Conservation (phyloP, 23 tunicate genomes). For the Trididemnum clinides region DNA sequence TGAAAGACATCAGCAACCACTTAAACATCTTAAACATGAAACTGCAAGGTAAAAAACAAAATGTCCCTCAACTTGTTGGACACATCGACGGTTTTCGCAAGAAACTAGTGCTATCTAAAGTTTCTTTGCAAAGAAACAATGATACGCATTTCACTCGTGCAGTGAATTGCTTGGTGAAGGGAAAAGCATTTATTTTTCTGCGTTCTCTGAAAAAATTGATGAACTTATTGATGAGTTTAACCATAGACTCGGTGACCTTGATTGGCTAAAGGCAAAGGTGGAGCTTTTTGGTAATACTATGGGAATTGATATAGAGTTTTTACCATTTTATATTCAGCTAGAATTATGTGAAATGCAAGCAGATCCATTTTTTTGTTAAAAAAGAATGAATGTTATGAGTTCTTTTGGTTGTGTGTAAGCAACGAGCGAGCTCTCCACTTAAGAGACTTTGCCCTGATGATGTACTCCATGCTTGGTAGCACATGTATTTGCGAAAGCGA, state of each 20-base stretch:
- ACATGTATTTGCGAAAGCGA: neutral
- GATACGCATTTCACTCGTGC: neutral
- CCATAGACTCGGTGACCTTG: neutral
- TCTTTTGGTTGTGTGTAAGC: neutral
- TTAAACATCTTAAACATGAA: too few relatives aligned
- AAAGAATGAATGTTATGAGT: slow-evolving; percentile 12
- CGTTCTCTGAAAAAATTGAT: neutral
- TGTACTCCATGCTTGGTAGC: neutral
- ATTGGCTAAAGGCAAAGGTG: neutral
- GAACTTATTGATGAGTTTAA: neutral
- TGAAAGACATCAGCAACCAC: slow-evolving; percentile 25
- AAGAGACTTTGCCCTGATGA: neutral
- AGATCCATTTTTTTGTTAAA: slow-evolving; percentile 24
- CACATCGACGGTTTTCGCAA: too few relatives aligned
- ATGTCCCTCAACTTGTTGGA: too few relatives aligned
- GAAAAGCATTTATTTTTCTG: neutral
- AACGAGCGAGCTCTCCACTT: neutral
- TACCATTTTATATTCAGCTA: neutral
- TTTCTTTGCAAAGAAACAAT: neutral
- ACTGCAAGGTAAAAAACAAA: too few relatives aligned
- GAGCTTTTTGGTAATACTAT: neutral
- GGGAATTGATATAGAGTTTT: neutral
- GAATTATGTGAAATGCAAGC: slow-evolving; percentile 27
- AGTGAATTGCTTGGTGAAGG: slow-evolving; percentile 14
- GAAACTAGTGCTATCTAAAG: too few relatives aligned